Base-by-base conservation (phyloP, 2,888 invertebrate species). In the Artemia sp. region DNA sequence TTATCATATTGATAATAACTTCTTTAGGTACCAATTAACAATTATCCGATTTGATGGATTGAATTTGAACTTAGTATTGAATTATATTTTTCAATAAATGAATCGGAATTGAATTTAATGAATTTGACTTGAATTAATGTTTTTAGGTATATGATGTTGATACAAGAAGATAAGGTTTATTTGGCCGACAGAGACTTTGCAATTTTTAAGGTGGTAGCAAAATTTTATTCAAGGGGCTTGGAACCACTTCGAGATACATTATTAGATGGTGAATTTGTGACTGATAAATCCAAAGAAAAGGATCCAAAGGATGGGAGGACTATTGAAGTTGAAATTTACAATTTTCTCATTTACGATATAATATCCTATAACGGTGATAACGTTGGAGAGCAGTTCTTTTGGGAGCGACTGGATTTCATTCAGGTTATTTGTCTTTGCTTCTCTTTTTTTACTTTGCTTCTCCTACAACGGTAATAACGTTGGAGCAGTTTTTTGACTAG, bases 101-200 rank as follows among this genome's bases (percentile, higher is more conserved):
- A 6, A 38, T 38, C 1, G 38, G 19, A 19, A 19, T 19, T 38
- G 38, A 38, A 5, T 38, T 5, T 38, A 5, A 38, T 38, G 38
- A 52, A 9, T n/a, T 12, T 7, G 7, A 70, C 8, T 51, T 24
- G 19, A 58, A 52, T 58, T 71, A 38, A 12, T 12, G 1, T 52
- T 70, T 64, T 58, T 68, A 72, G 95, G 76, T 98, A 94, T 78
- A 90, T 98, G 90, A 92, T 98, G 92, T 81, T 95, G 66, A 92
- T 99, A 73, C 86, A 91, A 75, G 89, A 87, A 38, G 84, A 88
- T 73, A 86, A 92, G 76, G 84, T 95, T 14, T 99, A 88, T 77
- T 92, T 97, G 81, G 81, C 97, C 75, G 98, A 99, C 81, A 84
- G 98, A 76, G 94, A 98, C 80, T 88, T 95, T 80, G 88, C 89